Percentiles rank a stretch among this genome's conserved stretches.
phyloP scores from a whole-genome alignment of 1,140 invertebrate species.

The Drosophila oshimai region DNA sequence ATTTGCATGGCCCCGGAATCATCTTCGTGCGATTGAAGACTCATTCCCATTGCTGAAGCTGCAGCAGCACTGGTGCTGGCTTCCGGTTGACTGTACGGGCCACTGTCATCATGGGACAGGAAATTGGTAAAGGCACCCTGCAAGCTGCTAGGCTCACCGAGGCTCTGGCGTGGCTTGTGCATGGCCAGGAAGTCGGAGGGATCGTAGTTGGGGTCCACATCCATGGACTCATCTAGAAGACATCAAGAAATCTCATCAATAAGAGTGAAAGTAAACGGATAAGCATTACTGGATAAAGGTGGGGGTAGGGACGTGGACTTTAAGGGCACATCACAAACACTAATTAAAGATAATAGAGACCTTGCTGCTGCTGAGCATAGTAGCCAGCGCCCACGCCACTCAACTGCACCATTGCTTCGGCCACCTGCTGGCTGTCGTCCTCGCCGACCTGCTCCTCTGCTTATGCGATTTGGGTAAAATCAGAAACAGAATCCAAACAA shows the following conservation, averaged over 20 bases:
- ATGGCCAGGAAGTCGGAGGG: constrained; percentile 90
- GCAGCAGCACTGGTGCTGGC: constrained; percentile 51
- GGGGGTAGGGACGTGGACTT: constrained; percentile 6
- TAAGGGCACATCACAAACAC: constrained; percentile 11
- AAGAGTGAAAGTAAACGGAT: background rate
- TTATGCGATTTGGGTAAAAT: constrained; percentile 6
- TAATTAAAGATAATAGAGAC: constrained; percentile 53
- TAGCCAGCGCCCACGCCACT: constrained; percentile 89
- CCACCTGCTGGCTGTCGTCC: constrained; percentile 91
- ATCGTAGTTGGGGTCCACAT: constrained; percentile 93
- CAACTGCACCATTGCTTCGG: constrained; percentile 93
- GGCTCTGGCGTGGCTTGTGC: constrained; percentile 56
- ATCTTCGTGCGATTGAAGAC: constrained; percentile 10
- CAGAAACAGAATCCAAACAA: constrained; percentile 50
- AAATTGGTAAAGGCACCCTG: constrained; percentile 57
- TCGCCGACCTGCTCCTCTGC: constrained; percentile 85
- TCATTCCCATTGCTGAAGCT: constrained; percentile 7
- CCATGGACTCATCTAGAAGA: constrained; percentile 88
- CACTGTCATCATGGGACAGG: constrained; percentile 56
- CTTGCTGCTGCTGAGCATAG: constrained; percentile 86
- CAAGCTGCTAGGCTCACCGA: constrained; percentile 33
- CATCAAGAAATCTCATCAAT: constrained; percentile 26
- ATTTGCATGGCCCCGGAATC: constrained; percentile 36
- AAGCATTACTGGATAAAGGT: background rate
- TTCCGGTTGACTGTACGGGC: constrained; percentile 43